Evolutionary conservation across 2,113 vertebrate genomes (phyloP), one percentile per base, ranked within the genome.

Genomic region (Semnopithecus entellus): DNA sequence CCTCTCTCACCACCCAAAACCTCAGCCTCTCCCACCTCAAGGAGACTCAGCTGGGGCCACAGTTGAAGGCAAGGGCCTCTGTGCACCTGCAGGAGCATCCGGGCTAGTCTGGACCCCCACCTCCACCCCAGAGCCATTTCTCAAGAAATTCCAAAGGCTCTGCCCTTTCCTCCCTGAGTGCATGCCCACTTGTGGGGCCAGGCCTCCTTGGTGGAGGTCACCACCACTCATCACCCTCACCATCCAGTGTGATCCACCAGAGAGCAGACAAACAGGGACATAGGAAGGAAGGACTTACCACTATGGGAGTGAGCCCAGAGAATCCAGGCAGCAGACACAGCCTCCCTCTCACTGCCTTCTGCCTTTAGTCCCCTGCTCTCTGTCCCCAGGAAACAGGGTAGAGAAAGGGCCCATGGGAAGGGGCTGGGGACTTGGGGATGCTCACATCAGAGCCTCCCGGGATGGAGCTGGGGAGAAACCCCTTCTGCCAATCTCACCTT

Each of bases 281-380:
- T 45, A 1, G 25, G 80, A 45, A 93, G 55, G 25, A 76, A 81
- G 50, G 43, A 97, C 96, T 97, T 88, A 97, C 98, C 97, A 17
- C 80, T 25, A 10, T 81, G n/a, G 23, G 13, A 87, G 43, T 12
- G 3, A 84, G 22, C 52, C 30, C 72, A 27, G 66, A 89, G 86
- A 72, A 59, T 16, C 57, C 40, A 22, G 8, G 14, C 3, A 4
- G 89, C 64, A n/a, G 50, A 52, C 48, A 14, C 43, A 17, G 45
- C 14, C 85, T 89, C 81, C 57, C 52, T 50, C 3, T n/a, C 48
- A 0, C 72, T 18, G 35, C 25, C 78, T 20, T 78, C 76, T 38
- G 50, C 52, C 59, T 98, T 97, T 98, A 94, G 97, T 97, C 84
- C 86, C 84, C 93, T 9, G 22, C 35, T 90, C 35, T 25, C 25